Conservation (phyloP, 2,888 invertebrate species). For the Oegoconia quadripuncta region DNA sequence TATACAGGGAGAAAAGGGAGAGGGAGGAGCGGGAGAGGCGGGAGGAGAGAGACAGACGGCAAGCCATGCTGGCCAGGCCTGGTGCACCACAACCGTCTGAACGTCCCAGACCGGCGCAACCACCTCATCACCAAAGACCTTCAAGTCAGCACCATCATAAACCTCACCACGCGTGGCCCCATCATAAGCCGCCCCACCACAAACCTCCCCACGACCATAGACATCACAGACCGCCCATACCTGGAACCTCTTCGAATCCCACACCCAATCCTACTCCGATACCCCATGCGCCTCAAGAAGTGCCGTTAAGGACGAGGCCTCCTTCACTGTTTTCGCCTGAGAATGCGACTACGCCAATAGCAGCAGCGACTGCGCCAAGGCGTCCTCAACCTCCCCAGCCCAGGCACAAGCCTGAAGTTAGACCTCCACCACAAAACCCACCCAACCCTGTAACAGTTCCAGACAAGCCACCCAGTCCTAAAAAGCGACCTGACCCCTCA, state of each 20-base stretch:
- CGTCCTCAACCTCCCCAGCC: slow-evolving; percentile 50
- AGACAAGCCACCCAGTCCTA: slow-evolving; percentile 48
- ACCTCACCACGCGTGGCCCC: slow-evolving; percentile 52
- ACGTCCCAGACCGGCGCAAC: no score
- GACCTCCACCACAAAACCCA: slow-evolving; percentile 26
- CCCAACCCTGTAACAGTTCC: slow-evolving; percentile 17
- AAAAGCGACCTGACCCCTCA: slow-evolving; percentile 54
- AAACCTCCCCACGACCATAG: slow-evolving; percentile 61
- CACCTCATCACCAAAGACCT: slow-evolving; percentile 35
- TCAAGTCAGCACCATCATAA: slow-evolving; percentile 46
- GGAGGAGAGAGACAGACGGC: slow-evolving; percentile 49
- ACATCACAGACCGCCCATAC: slow-evolving; percentile 49
- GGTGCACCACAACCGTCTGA: slow-evolving; percentile 30
- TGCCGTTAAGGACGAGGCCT: slow-evolving; percentile 57
- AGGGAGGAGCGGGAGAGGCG: slow-evolving; percentile 76
- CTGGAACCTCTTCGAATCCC: slow-evolving; percentile 34
- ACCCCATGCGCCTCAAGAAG: slow-evolving; percentile 19
- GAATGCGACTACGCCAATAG: slow-evolving; percentile 49
- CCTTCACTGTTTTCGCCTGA: slow-evolving; percentile 84
- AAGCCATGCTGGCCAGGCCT: slow-evolving; percentile 35
- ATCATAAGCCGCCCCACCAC: slow-evolving; percentile 55
- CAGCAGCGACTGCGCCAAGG: slow-evolving; percentile 54
- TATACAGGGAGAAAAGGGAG: slow-evolving; percentile 83
- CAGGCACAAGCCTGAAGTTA: slow-evolving; percentile 38
- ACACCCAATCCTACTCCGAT: slow-evolving; percentile 20